Evolutionary conservation across 2,113 vertebrate species (phyloP).

Genomic region (Engraulis encrasicolus): DNA sequence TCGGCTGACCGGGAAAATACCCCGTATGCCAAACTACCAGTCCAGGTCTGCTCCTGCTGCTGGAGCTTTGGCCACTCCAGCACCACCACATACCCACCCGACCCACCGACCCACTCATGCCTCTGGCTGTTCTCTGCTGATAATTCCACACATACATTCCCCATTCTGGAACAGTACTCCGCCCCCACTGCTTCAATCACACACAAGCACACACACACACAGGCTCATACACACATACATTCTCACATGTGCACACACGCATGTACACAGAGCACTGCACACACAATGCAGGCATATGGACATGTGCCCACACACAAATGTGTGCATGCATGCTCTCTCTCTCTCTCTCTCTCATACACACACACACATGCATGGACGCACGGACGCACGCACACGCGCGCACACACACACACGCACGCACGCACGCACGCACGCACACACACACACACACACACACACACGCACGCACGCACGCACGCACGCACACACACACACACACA

Average conservation of each 20-base stretch:
- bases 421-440: not conserved
- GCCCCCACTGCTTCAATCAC: not conserved
- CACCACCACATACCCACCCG: too few species aligned
- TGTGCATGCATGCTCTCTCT: too few species aligned
- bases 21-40: too few species aligned
- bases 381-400: not conserved
- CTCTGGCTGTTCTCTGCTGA: constrained; percentile 32
- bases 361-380: too few species aligned
- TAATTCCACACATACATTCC: constrained; percentile 4
- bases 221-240: not conserved
- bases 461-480: not conserved
- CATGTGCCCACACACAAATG: too few species aligned
- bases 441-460: not conserved
- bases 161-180: not conserved
- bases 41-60: too few species aligned
- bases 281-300: too few species aligned
- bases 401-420: not conserved
- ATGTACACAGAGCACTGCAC: not conserved
- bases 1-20: too few species aligned
- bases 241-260: not conserved
- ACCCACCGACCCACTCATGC: constrained; percentile 41
- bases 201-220: not conserved
- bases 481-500: constrained; percentile 24
- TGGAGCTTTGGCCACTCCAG: constrained; percentile 31
- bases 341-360: too few species aligned